Percentiles rank a stretch among this genome's conserved stretches.
phyloP scores from a whole-genome alignment of 2,797 vertebrate species.

The Malurus splendens region DNA sequence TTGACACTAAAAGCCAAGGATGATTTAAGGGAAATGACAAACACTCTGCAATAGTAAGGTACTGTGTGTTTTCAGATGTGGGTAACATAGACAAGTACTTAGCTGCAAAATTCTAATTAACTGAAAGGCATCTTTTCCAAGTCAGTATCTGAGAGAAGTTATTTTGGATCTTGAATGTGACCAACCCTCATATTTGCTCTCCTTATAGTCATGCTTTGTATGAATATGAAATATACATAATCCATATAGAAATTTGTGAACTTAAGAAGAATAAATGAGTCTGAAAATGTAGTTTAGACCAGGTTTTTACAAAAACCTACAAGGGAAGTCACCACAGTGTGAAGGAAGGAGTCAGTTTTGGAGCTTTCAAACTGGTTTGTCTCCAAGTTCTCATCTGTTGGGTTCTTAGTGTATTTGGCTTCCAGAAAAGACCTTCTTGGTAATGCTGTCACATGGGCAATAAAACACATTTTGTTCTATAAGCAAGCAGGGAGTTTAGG shows the following conservation, averaged over 20 bases:
- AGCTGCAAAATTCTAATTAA: neutral
- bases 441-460: neutral
- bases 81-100: neutral
- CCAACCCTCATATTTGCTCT: neutral
- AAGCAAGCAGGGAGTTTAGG: neutral
- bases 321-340: neutral
- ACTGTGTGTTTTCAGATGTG: neutral
- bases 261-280: neutral
- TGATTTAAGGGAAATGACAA: conserved; percentile 52
- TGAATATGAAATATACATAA: neutral
- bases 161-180: neutral
- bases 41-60: neutral
- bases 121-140: neutral
- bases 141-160: neutral
- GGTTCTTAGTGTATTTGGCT: neutral
- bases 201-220: neutral
- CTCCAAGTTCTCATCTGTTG: neutral
- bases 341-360: neutral
- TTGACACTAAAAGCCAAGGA: conserved; percentile 39
- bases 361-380: neutral
- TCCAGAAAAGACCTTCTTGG: neutral
- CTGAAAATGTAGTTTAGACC: neutral
- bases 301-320: neutral
- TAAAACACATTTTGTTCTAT: neutral
- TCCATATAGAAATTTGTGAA: neutral